Conservation (phyloP, 2,797 vertebrate species). For the Xenentodon cancila region DNA sequence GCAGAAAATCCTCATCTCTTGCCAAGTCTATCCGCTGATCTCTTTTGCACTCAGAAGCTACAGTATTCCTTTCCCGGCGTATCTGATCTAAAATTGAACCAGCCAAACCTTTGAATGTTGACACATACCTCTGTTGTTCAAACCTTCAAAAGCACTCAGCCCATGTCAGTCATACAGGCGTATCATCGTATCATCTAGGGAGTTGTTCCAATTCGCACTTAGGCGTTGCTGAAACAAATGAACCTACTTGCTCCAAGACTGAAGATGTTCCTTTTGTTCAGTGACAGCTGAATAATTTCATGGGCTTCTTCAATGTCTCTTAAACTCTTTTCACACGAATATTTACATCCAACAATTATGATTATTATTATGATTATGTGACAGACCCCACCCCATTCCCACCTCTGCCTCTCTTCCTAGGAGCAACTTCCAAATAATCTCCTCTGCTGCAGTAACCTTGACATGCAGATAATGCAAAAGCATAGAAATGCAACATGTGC, state of each 20-base stretch:
- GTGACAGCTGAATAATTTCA: too few species aligned
- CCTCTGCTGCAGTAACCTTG: neutral
- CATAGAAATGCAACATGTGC: neutral
- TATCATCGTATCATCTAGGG: too few species aligned
- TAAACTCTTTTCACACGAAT: neutral
- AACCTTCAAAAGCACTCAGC: slow-evolving; percentile 28
- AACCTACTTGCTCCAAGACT: neutral
- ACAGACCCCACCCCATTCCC: slow-evolving; percentile 5
- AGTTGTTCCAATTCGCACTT: slow-evolving; percentile 1
- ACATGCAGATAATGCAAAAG: slow-evolving; percentile 21
- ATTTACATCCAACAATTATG: neutral
- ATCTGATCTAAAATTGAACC: slow-evolving; percentile 44
- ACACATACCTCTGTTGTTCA: slow-evolving; percentile 8
- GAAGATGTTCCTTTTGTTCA: neutral
- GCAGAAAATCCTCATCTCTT: neutral
- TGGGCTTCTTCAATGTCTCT: too few species aligned
- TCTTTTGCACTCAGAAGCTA: slow-evolving; percentile 22
- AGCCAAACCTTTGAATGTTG: slow-evolving; percentile 27
- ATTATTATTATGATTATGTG: slow-evolving; percentile 29
- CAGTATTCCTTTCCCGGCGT: slow-evolving; percentile 23
- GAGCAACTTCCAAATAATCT: slow-evolving; percentile 12
- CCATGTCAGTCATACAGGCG: neutral
- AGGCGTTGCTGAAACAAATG: slow-evolving; percentile 3
- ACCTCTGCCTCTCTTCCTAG: slow-evolving; percentile 16
- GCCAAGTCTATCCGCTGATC: slow-evolving; percentile 17